Evolutionary conservation across 2,797 vertebrate genomes (phyloP).

Genomic region (Onychomys arenicola): DNA sequence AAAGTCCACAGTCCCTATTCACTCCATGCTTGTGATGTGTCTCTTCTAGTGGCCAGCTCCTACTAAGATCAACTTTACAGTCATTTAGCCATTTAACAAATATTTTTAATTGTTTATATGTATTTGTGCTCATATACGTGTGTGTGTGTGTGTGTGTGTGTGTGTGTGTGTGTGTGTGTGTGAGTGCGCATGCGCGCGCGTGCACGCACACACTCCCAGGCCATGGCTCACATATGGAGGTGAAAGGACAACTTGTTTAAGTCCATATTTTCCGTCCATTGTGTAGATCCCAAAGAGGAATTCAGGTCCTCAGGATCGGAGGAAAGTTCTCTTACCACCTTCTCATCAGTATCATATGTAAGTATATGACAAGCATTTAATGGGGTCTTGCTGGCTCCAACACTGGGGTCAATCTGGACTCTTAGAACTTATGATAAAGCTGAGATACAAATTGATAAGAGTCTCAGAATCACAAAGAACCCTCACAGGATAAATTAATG

Average conservation of each 20-base stretch:
- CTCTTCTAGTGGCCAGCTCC: not conserved
- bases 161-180: too few species aligned
- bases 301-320: not conserved
- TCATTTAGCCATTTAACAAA: not conserved
- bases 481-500: not conserved
- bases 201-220: too few species aligned
- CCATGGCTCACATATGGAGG: not conserved
- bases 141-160: not conserved
- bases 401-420: not conserved
- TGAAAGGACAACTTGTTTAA: not conserved
- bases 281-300: not conserved
- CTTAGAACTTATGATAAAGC: not conserved
- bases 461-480: not conserved
- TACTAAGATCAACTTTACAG: not conserved
- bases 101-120: not conserved
- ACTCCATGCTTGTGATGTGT: not conserved
- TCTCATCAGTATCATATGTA: not conserved
- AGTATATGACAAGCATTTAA: not conserved
- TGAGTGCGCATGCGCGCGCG: too few species aligned
- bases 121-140: not conserved
- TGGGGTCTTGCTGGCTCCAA: not conserved
- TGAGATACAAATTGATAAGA: not conserved
- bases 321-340: not conserved
- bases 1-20: not conserved
- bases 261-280: not conserved